Evolutionary conservation across 1,140 invertebrate species (phyloP).

Genomic region (Lamellibrachia luymesi): DNA sequence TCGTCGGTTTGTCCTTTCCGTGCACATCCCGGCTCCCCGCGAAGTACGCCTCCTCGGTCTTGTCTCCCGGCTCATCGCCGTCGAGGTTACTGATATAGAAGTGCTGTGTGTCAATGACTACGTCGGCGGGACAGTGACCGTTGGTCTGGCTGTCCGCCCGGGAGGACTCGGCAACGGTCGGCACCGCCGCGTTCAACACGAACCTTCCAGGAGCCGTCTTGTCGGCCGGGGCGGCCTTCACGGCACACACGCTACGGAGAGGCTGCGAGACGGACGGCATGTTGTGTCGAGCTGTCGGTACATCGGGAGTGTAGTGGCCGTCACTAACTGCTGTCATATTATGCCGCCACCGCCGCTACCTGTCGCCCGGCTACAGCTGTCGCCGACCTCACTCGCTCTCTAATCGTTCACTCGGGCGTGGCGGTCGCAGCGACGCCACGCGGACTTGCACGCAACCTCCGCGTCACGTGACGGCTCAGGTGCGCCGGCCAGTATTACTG

Average conservation of each 20-base stretch:
- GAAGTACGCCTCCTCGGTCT: background rate
- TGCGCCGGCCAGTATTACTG: background rate
- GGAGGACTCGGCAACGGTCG: background rate
- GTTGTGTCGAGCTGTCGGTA: background rate
- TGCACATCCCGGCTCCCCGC: background rate
- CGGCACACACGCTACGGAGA: slow-evolving; percentile 2
- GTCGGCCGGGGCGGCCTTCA: background rate
- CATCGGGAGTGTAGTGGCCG: background rate
- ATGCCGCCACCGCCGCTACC: background rate
- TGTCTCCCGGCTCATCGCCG: background rate
- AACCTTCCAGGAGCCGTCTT: background rate
- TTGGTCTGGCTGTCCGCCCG: background rate
- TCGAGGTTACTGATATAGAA: background rate
- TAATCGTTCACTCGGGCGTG: background rate
- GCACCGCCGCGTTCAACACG: background rate
- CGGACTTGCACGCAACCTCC: background rate
- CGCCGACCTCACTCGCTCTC: background rate
- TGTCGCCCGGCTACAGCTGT: background rate
- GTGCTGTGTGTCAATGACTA: background rate
- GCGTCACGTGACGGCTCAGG: slow-evolving; percentile 2
- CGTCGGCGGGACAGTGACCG: too few relatives aligned
- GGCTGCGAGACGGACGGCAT: background rate
- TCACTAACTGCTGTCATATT: background rate
- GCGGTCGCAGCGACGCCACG: background rate
- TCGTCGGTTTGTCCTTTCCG: slow-evolving; percentile 3